Conservation (phyloP, 2,113 vertebrate species). For the Monopterus albus region DNA sequence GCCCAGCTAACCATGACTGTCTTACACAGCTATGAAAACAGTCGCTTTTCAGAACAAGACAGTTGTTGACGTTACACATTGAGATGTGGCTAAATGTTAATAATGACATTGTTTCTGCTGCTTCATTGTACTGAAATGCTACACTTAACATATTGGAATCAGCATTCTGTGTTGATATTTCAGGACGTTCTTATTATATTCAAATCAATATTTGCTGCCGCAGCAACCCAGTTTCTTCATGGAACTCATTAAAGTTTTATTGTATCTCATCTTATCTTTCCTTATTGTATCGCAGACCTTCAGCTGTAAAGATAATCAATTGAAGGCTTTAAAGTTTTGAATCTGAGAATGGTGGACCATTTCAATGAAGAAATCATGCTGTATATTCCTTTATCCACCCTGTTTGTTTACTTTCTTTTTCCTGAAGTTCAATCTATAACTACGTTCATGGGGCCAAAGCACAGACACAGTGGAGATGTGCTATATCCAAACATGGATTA, state of each 20-base stretch:
- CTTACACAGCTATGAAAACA: constrained; percentile 36
- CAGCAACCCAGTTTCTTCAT: constrained; percentile 29
- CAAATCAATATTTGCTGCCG: constrained; percentile 48
- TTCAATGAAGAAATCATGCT: background rate
- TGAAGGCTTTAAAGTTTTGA: constrained; percentile 20
- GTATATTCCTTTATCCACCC: background rate
- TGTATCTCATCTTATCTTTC: constrained; percentile 37
- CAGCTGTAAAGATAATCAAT: constrained; percentile 10
- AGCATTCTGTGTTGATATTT: constrained; percentile 31
- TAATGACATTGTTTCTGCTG: constrained; percentile 29
- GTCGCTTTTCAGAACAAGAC: constrained; percentile 31
- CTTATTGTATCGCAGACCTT: constrained; percentile 5
- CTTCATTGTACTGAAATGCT: constrained; percentile 19
- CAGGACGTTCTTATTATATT: constrained; percentile 51
- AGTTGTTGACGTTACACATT: constrained; percentile 29
- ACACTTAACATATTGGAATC: constrained; percentile 23
- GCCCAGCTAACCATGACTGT: constrained; percentile 53
- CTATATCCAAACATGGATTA: background rate
- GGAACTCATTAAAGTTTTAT: constrained; percentile 64
- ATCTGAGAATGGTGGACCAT: background rate
- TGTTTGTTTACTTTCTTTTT: background rate
- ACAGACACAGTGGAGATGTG: background rate
- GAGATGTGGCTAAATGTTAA: constrained; percentile 37
- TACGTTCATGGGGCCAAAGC: background rate
- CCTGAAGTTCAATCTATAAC: background rate